A percentile compares a stretch with the other conserved stretches of the same genome.
Evolutionary conservation across 2,888 invertebrate species (phyloP).

Genomic region (Trichogramma evanescens): DNA sequence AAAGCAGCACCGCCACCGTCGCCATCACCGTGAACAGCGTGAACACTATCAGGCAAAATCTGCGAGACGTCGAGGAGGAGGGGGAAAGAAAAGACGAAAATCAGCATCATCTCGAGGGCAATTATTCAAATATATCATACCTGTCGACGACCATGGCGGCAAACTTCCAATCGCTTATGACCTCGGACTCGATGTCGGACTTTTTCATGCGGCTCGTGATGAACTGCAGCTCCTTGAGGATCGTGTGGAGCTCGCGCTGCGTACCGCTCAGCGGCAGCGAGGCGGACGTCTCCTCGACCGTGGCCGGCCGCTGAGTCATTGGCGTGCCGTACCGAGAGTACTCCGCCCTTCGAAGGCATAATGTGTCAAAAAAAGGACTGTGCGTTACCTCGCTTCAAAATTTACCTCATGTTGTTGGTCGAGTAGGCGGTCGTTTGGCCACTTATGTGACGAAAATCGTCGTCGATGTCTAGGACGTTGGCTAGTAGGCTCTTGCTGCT

Average conservation of each 20-base stretch:
- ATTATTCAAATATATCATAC: conserved; percentile 35
- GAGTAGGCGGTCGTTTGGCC: conserved; percentile 30
- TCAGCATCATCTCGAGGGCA: neutral
- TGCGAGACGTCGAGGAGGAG: conserved; percentile 39
- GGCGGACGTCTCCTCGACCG: conserved; percentile 60
- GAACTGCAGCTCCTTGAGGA: conserved; percentile 87
- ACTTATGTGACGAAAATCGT: conserved; percentile 78
- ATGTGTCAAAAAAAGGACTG: neutral
- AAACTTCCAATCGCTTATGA: conserved; percentile 96
- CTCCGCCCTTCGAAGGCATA: neutral
- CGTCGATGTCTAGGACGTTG: conserved; percentile 92
- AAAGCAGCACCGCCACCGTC: conserved; percentile 82
- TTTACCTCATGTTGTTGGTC: conserved; percentile 37
- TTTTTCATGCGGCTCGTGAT: conserved; percentile 91
- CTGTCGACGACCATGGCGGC: conserved; percentile 98
- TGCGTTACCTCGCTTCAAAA: neutral
- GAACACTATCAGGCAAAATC: conserved; percentile 92
- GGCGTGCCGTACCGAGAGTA: conserved; percentile 35
- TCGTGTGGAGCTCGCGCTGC: conserved; percentile 81
- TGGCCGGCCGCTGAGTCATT: conserved; percentile 57
- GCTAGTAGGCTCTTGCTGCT: conserved; percentile 90
- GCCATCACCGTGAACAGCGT: conserved; percentile 89
- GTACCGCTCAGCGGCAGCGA: conserved; percentile 58
- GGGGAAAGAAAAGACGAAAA: neutral
- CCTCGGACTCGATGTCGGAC: conserved; percentile 86